Evolutionary conservation across 2,113 vertebrate species (phyloP), one percentile per base, ranked within the genome.

Genomic region (Lasiurus cinereus): DNA sequence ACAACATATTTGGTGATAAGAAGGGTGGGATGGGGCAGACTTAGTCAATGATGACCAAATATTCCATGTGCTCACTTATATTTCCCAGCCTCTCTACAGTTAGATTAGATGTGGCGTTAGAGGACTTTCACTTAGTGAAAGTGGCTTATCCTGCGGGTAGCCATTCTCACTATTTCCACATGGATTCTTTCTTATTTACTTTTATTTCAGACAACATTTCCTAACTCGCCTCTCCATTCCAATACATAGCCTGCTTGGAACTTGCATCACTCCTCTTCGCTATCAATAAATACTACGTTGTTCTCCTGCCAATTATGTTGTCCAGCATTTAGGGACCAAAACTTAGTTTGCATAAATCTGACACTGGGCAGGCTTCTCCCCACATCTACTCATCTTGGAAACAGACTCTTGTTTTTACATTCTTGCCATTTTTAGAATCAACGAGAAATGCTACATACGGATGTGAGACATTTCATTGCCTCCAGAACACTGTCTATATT

Each of bases 401-500:
- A 80, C 27, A 82, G 54, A 56, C 48, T 72, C 19, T 78, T 78
- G 36, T 54, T 91, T 95, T 89, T 67, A 88, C n/a, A 56, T 64
- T 70, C 76, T 79, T 91, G 78, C 13, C 36, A 62, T 62, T 89
- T 92, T 79, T 74, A 79, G 50, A 96, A 74, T 93, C 78, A 80
- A 52, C 70, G 62, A 83, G 92, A 91, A 91, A 88, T 74, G 56
- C 50, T 70, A 29, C 54, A 50, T 72, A 50, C 0, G 11, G 89
- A 86, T 52, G 36, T 36, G 62, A 93, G 74, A 80, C 67, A 90
- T 89, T 83, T 94, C 77, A 59, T 87, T 76, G 39, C 62, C 77
- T 94, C 64, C 66, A 59, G 73, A 92, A 22, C 52, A 59, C 83
- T 77, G 76, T 94, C 93, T 94, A 24, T 94, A 86, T 94, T 91